These are phyloP conservation scores for Trinectes maculatus DNA, from an alignment of 2,113 vertebrate genomes.

Conservation along the genomic window DNA sequence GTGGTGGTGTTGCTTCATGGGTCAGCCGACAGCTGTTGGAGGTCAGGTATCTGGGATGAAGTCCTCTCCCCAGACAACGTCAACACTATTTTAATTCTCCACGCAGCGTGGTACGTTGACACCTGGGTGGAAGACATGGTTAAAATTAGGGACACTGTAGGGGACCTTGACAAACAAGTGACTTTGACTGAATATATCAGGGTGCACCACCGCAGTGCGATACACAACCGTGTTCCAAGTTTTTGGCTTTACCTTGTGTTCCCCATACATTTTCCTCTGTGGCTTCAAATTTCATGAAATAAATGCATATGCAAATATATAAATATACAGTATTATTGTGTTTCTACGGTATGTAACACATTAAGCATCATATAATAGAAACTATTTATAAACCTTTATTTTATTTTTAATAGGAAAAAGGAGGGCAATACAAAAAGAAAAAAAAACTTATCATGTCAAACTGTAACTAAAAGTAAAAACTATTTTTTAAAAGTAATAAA, in stretches of 20 bases:
- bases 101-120: slow-evolving; percentile 63
- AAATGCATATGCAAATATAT: not conserved
- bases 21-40: slow-evolving; percentile 69
- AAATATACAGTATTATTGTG: too few relatives aligned
- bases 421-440: not conserved
- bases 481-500: not conserved
- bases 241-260: not conserved
- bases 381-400: not conserved
- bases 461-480: too few relatives aligned
- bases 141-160: slow-evolving; percentile 68
- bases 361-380: not conserved
- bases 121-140: slow-evolving; percentile 64
- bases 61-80: slow-evolving; percentile 62
- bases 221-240: not conserved
- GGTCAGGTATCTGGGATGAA: slow-evolving; percentile 73
- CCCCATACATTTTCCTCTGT: too few relatives aligned
- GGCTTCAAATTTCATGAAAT: too few relatives aligned
- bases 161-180: slow-evolving; percentile 73
- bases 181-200: slow-evolving; percentile 67
- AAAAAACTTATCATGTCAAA: not conserved
- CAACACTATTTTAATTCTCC: slow-evolving; percentile 73
- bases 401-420: not conserved
- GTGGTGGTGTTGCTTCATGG: slow-evolving; percentile 28
- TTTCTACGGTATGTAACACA: too few relatives aligned
- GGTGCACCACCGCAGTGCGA: slow-evolving; percentile 36